These are phyloP conservation scores for Acanthiza pusilla DNA, from an alignment of 2,797 vertebrate genomes.

Conservation along the genomic window DNA sequence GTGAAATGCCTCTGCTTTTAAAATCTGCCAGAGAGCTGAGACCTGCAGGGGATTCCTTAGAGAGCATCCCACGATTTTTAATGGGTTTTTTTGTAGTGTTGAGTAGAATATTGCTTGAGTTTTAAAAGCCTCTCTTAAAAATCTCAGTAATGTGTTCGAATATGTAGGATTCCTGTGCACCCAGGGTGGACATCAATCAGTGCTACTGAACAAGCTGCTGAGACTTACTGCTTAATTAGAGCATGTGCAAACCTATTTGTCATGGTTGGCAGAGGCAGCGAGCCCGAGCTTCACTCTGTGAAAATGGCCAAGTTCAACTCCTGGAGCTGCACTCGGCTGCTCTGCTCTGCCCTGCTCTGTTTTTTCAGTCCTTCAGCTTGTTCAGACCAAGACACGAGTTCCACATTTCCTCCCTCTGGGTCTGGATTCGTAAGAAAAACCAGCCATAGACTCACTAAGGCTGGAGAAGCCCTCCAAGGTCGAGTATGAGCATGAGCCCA, in stretches of 20 bases:
- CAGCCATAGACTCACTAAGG: rapidly evolving
- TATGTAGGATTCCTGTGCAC: not conserved
- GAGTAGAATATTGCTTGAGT: not conserved
- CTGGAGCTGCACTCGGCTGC: not conserved
- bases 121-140: conserved; percentile 36
- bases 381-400: not conserved
- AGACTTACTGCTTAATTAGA: conserved; percentile 27
- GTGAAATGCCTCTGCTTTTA: not conserved
- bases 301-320: not conserved
- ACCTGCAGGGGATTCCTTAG: not conserved
- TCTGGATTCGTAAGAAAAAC: rapidly evolving
- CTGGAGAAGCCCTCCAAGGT: not conserved
- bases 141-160: not conserved
- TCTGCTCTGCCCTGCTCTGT: not conserved
- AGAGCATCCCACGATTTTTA: not conserved
- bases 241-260: conserved; percentile 1
- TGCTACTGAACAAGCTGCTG: not conserved
- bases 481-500: rapidly evolving
- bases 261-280: not conserved
- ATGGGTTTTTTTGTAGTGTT: not conserved
- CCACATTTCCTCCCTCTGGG: rapidly evolving
- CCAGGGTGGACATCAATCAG: not conserved
- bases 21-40: not conserved
- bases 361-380: rapidly evolving
- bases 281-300: not conserved